phyloP scores from a whole-genome alignment of 1,140 invertebrate species.

The Myzus persicae region DNA sequence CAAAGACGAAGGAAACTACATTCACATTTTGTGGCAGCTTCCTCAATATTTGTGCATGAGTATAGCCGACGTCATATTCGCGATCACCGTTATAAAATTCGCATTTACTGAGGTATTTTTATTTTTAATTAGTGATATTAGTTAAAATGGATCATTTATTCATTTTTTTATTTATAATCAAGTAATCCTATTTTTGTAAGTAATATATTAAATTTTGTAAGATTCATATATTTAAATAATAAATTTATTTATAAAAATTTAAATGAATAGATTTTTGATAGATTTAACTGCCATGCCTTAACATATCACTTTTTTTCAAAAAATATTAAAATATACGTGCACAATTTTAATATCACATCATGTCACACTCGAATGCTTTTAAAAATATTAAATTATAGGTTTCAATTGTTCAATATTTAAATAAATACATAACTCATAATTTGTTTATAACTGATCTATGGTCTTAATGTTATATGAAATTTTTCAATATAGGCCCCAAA shows the following conservation, averaged over 20 bases:
- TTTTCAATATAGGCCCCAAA: constrained; percentile 67
- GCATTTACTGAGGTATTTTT: constrained; percentile 71
- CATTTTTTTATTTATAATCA: not conserved
- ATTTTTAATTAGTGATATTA: not conserved
- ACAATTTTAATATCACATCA: not conserved
- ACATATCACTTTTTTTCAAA: not conserved
- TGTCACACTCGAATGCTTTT: not conserved
- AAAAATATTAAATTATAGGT: not conserved
- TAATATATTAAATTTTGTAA: not conserved
- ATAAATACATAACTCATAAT: not conserved
- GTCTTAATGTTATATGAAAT: not conserved
- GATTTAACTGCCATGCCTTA: no score
- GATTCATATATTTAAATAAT: not conserved
- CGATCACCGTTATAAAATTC: constrained; percentile 74
- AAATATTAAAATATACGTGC: not conserved
- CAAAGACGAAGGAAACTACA: constrained; percentile 62
- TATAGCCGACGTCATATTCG: constrained; percentile 72
- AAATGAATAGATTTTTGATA: not conserved
- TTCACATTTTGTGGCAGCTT: constrained; percentile 71
- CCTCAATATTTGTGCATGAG: constrained; percentile 74
- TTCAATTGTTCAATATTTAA: not conserved
- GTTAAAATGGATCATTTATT: not conserved
- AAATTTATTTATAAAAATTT: no score
- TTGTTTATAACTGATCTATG: not conserved
- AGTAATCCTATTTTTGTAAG: not conserved